A percentile compares a stretch with the other conserved stretches of the same genome.
Evolutionary conservation across 1,140 invertebrate species (phyloP).

Genomic region (Amphibalanus amphitrite): DNA sequence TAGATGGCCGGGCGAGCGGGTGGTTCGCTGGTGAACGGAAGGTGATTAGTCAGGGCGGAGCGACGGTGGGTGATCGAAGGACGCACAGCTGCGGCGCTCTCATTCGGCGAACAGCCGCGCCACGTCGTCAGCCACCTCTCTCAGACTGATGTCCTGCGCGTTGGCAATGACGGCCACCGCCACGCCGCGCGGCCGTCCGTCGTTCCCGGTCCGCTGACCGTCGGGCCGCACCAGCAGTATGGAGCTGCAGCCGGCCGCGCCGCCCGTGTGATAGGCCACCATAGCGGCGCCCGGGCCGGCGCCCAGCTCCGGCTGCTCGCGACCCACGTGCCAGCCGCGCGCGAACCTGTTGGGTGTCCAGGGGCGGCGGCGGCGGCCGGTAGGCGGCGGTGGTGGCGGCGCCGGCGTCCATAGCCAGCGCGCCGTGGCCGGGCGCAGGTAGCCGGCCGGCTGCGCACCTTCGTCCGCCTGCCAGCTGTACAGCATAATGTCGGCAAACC

Average conservation of each 20-base stretch:
- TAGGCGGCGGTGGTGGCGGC: no score
- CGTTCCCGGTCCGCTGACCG: slow-evolving; percentile 12
- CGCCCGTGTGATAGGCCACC: slow-evolving; percentile 32
- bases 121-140: slow-evolving; percentile 28
- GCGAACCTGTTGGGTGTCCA: no score
- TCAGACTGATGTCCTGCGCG: slow-evolving; percentile 28
- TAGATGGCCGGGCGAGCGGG: no score
- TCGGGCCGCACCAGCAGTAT: slow-evolving; percentile 34
- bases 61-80: no score
- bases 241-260: slow-evolving; percentile 38
- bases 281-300: background rate
- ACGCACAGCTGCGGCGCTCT: no score
- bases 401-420: no score
- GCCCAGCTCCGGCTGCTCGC: slow-evolving; percentile 8
- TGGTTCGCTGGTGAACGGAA: no score
- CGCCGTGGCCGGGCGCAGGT: no score
- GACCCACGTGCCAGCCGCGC: slow-evolving; percentile 5
- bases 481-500: slow-evolving; percentile 40
- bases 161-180: slow-evolving; percentile 37
- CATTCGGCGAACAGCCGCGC: slow-evolving; percentile 23
- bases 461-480: slow-evolving; percentile 31
- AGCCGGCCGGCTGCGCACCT: no score
- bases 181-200: slow-evolving; percentile 28
- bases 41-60: no score
- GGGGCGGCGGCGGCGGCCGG: no score